Percentiles rank a stretch among this genome's conserved stretches.
Conservation (phyloP, 2,797 vertebrate species). For the Monodelphis domestica region DNA sequence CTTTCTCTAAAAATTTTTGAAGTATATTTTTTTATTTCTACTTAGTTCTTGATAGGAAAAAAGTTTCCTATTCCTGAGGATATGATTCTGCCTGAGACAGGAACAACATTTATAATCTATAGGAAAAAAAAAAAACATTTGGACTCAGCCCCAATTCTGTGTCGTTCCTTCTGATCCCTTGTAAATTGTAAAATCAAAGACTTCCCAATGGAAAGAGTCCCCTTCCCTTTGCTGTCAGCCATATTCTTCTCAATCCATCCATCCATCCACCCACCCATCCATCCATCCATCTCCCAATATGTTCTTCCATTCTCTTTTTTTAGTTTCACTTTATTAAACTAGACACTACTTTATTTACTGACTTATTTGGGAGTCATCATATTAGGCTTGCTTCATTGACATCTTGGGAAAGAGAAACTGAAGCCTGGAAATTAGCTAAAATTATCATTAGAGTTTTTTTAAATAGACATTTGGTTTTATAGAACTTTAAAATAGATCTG, state of each 20-base stretch:
- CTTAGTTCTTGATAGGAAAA: neutral
- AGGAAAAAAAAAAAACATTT: neutral
- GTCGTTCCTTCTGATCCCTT: neutral
- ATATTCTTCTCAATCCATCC: neutral
- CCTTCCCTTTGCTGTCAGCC: neutral
- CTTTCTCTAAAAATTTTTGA: too few relatives aligned
- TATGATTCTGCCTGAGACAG: neutral
- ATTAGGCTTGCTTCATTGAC: slow-evolving; percentile 17
- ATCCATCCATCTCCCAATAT: neutral
- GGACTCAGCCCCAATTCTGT: neutral
- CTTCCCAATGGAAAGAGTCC: neutral
- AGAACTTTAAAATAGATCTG: slow-evolving; percentile 55
- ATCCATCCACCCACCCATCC: neutral
- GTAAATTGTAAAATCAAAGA: slow-evolving; percentile 25
- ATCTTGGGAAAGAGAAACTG: slow-evolving; percentile 43
- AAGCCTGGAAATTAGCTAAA: slow-evolving; percentile 26
- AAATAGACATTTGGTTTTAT: slow-evolving; percentile 37
- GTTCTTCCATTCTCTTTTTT: neutral
- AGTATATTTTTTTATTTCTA: neutral
- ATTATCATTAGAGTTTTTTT: slow-evolving; percentile 40
- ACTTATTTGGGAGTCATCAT: neutral
- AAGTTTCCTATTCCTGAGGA: neutral
- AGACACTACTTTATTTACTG: neutral
- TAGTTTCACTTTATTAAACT: neutral
- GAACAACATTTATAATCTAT: neutral